phyloP scores from a whole-genome alignment of 2,888 invertebrate species.

The Polyommatus iphigenia region DNA sequence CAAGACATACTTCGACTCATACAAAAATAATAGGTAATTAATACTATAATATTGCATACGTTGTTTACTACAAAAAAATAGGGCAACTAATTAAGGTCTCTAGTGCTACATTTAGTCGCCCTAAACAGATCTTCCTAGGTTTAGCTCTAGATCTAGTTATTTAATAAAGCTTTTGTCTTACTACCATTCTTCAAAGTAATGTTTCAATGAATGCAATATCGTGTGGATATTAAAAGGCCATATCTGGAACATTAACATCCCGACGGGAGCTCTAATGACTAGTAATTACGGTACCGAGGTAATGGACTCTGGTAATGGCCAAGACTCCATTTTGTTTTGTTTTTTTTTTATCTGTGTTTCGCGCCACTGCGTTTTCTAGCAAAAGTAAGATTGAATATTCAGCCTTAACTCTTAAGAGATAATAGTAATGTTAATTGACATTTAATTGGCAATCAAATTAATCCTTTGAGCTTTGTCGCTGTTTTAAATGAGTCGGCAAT shows the following conservation, averaged over 20 bases:
- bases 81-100: no score
- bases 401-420: conserved; percentile 13
- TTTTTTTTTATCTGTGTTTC: conserved; percentile 46
- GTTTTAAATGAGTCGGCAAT: neutral
- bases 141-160: neutral
- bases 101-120: no score
- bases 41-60: no score
- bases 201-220: conserved; percentile 14
- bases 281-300: conserved; percentile 66
- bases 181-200: neutral
- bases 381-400: neutral
- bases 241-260: conserved; percentile 57
- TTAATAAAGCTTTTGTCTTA: neutral
- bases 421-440: neutral
- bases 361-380: conserved; percentile 23
- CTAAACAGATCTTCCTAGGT: no score
- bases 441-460: neutral
- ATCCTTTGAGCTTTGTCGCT: neutral
- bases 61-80: no score
- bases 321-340: conserved; percentile 62
- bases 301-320: conserved; percentile 69
- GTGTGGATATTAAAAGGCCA: conserved; percentile 66
- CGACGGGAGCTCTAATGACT: conserved; percentile 72
- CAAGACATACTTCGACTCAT: no score
- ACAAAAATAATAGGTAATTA: no score